Conservation (phyloP, 2,888 invertebrate species). For the Tillus elongatus region DNA sequence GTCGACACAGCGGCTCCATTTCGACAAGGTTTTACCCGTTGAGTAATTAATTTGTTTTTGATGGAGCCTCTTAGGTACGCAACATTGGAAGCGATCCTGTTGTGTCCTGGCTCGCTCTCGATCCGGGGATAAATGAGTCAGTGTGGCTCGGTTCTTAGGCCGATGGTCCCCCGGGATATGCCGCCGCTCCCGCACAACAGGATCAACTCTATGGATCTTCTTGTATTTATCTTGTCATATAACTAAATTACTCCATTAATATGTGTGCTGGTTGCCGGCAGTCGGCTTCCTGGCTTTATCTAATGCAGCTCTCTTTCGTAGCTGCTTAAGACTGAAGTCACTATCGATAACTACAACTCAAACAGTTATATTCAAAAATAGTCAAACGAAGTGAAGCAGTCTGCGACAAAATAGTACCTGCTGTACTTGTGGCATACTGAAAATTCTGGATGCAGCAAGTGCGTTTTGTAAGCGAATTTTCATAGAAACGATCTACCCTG, state of each 20-base stretch:
- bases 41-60: constrained; percentile 41
- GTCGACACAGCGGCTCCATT: constrained; percentile 37
- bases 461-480: too few species aligned
- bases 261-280: constrained; percentile 25
- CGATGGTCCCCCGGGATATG: constrained; percentile 34
- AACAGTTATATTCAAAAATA: too few species aligned
- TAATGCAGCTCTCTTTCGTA: too few species aligned
- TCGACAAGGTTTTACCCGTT: constrained; percentile 37
- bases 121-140: constrained; percentile 35
- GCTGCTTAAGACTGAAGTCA: too few species aligned
- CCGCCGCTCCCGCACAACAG: constrained; percentile 30
- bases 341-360: too few species aligned
- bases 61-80: constrained; percentile 35
- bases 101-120: constrained; percentile 13
- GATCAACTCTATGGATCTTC: constrained; percentile 39
- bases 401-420: too few species aligned
- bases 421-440: too few species aligned
- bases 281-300: constrained; percentile 6
- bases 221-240: constrained; percentile 43
- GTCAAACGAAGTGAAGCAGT: too few species aligned
- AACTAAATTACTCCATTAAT: constrained; percentile 39
- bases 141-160: constrained; percentile 34
- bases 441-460: too few species aligned
- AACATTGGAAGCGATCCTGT: constrained; percentile 7
- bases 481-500: too few species aligned